Conservation (phyloP, 2,113 vertebrate genomes). For the Ameiurus melas region DNA sequence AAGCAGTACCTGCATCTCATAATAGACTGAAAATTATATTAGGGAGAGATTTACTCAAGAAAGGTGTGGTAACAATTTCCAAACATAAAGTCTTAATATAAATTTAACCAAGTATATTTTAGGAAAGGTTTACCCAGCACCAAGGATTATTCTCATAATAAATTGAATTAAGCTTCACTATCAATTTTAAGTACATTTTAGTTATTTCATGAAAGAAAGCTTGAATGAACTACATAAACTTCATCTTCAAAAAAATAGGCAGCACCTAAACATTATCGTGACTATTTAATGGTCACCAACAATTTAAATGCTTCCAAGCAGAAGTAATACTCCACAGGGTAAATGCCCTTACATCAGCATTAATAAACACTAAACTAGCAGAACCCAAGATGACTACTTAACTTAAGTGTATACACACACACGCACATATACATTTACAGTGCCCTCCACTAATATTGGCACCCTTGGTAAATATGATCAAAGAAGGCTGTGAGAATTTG, state of each 20-base stretch:
- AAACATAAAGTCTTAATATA: background rate
- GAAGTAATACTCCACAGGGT: background rate
- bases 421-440: background rate
- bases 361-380: background rate
- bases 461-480: no score
- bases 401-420: background rate
- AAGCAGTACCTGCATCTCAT: background rate
- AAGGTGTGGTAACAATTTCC: background rate
- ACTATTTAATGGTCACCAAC: background rate
- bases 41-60: background rate
- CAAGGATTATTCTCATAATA: background rate
- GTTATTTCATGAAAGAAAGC: background rate
- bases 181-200: background rate
- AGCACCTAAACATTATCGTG: background rate
- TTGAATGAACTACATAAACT: background rate
- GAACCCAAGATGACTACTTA: background rate
- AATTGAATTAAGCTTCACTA: background rate
- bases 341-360: background rate
- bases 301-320: background rate
- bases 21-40: background rate
- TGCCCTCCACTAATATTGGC: no score
- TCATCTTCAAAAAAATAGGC: background rate
- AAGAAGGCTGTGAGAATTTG: no score
- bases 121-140: background rate
- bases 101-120: background rate